Evolutionary conservation across 2,888 invertebrate genomes (phyloP).

Genomic region (Tortrix viridana): DNA sequence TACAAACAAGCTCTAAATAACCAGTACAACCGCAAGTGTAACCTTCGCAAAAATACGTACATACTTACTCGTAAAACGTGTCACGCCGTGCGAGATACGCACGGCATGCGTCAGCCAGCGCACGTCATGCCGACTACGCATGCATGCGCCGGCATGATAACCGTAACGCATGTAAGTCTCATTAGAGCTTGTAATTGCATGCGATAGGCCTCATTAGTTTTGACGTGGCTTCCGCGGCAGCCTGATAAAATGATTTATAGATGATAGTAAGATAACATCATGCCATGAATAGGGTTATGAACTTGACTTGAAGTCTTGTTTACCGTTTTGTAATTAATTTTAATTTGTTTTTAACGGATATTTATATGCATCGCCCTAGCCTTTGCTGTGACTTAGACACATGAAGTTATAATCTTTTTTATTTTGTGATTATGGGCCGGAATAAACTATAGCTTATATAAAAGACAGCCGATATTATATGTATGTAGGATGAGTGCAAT

Average conservation of each 20-base stretch:
- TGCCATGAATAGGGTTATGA: neutral
- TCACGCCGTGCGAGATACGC: neutral
- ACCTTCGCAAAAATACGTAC: too few relatives aligned
- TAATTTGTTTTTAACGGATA: neutral
- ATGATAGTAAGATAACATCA: slow-evolving; percentile 5
- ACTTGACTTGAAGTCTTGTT: neutral
- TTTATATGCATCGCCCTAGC: too few relatives aligned
- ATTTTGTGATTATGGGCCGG: too few relatives aligned
- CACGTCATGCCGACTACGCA: neutral
- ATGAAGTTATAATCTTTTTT: too few relatives aligned
- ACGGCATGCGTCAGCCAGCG: slow-evolving; percentile 4
- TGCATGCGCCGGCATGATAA: slow-evolving; percentile 11
- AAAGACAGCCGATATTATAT: too few relatives aligned
- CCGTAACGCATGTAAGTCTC: slow-evolving; percentile 15
- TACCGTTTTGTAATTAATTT: neutral
- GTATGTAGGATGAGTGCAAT: too few relatives aligned
- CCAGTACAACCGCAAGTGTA: too few relatives aligned
- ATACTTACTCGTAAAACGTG: too few relatives aligned
- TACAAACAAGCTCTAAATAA: too few relatives aligned
- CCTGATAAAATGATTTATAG: slow-evolving; percentile 15
- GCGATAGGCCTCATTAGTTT: slow-evolving; percentile 26
- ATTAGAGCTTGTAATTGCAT: slow-evolving; percentile 26
- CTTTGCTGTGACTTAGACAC: too few relatives aligned
- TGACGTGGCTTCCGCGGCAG: slow-evolving; percentile 22
- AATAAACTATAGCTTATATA: too few relatives aligned